Conservation (phyloP, 2,888 invertebrate genomes). For the Diaphora mendica region DNA sequence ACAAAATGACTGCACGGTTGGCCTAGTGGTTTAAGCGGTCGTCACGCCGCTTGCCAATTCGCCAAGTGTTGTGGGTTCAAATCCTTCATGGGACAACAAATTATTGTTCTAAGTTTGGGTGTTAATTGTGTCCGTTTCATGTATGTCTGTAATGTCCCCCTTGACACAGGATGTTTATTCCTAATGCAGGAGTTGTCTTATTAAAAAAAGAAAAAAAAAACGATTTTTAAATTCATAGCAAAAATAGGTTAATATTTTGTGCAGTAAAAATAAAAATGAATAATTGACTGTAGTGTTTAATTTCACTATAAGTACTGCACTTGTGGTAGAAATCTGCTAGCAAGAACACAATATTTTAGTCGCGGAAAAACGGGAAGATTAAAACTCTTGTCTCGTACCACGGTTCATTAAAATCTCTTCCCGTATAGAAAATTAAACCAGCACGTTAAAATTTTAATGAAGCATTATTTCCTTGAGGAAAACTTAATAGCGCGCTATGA, state of each 20-base stretch:
- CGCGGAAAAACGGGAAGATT: constrained; percentile 59
- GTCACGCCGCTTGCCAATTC: too few relatives aligned
- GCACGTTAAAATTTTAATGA: constrained; percentile 70
- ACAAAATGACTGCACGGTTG: too few relatives aligned
- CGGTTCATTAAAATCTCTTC: constrained; percentile 67
- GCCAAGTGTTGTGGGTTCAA: too few relatives aligned
- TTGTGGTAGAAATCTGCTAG: constrained; percentile 19
- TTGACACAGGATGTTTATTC: too few relatives aligned
- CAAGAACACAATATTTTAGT: constrained; percentile 34
- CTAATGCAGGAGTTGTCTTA: too few relatives aligned
- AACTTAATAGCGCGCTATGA: constrained; percentile 66
- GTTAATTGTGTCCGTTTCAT: too few relatives aligned
- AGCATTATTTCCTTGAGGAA: constrained; percentile 67
- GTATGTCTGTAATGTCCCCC: too few relatives aligned
- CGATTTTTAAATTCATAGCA: neutral
- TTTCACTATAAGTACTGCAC: neutral
- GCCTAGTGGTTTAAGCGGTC: too few relatives aligned
- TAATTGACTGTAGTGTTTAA: neutral
- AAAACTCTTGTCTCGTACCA: constrained; percentile 67
- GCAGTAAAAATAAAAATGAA: neutral
- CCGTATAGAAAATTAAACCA: constrained; percentile 69
- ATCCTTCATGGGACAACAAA: too few relatives aligned
- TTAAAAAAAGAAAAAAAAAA: too few relatives aligned
- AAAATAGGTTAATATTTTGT: too few relatives aligned
- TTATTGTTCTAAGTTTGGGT: too few relatives aligned